Evolutionary conservation across 1,140 invertebrate species (phyloP), one percentile per base, ranked within the genome.

Genomic region (Diorhabda carinulata): DNA sequence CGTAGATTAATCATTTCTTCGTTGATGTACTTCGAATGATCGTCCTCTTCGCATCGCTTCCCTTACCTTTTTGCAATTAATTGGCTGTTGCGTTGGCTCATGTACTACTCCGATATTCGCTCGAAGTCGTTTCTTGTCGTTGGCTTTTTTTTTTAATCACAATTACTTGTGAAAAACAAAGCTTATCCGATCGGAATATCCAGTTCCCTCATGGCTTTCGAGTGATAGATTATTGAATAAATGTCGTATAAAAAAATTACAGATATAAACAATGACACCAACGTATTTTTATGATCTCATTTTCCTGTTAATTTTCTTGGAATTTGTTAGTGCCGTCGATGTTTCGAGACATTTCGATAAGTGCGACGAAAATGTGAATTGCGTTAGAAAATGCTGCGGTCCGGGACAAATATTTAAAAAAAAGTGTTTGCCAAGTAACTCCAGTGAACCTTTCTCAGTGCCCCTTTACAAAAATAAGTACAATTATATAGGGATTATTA

Each of bases 341-440:
- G 10, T 7, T 66, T 7, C 58, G 56, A 43, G 65, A 52, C 5
- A n/a, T 5, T 45, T 66, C 42, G 8, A 61, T 4, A 25, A 40
- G 42, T 56, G 25, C 10, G 47, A 52, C n/a, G 6, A 8, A 0
- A 52, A n/a, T 52, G 47, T 52, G 0, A 52, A 52, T n/a, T 70
- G 68, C 40, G 41, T 66, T 9, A 65, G 73, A 58, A 74, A 74
- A 57, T 74, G 73, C 60, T 74, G 73, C 45, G 62, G 64, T 44
- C 5, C 40, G 4, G 73, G 73, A 0, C 72, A 58, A 25, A 64
- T 43, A 56, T 57, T 71, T 44, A 25, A 43, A 6, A 58, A 65
- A 61, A 40, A 47, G 57, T 74, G 73, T 47, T 5, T 0, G 3
- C 56, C n/a, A 61, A 66, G 44, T 3, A 44, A 59, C 41, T 40